Percentiles rank a stretch among this genome's conserved stretches.
Evolutionary conservation across 2,797 vertebrate species (phyloP).

Genomic region (Sebastes steindachneri): DNA sequence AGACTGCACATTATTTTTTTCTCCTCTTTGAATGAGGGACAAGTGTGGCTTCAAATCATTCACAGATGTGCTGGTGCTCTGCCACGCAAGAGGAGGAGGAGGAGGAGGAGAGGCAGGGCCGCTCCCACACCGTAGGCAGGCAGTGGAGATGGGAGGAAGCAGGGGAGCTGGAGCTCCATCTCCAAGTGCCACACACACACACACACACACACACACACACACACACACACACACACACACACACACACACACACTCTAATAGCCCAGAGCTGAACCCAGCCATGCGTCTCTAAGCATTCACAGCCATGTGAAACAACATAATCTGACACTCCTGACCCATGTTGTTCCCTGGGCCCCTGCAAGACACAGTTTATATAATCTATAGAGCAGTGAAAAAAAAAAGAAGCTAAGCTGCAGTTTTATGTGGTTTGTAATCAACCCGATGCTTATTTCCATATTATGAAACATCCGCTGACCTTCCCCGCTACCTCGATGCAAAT

Average conservation of each 20-base stretch:
- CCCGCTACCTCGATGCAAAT: constrained; percentile 43
- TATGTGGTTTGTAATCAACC: constrained; percentile 37
- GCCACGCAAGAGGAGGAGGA: constrained; percentile 53
- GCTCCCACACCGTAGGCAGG: constrained; percentile 47
- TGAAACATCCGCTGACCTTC: constrained; percentile 28
- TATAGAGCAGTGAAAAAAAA: constrained; percentile 33
- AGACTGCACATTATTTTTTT: constrained; percentile 39
- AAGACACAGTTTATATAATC: constrained; percentile 70
- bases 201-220: constrained; percentile 30
- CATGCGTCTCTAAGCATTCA: constrained; percentile 73
- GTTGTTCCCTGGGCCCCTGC: constrained; percentile 51
- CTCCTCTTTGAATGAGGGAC: constrained; percentile 45
- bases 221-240: constrained; percentile 9
- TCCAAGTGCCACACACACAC: constrained; percentile 40
- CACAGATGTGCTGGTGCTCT: constrained; percentile 74
- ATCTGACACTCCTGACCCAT: constrained; percentile 73
- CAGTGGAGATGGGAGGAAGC: constrained; percentile 58
- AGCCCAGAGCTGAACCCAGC: constrained; percentile 64
- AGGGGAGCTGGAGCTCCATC: constrained; percentile 55
- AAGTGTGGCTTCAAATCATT: constrained; percentile 70
- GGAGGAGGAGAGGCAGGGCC: constrained; percentile 49
- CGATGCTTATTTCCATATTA: constrained; percentile 46
- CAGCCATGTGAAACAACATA: constrained; percentile 70
- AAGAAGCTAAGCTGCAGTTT: constrained; percentile 36
- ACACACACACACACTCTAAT: constrained; percentile 29